A percentile compares a stretch with the other conserved stretches of the same genome.
Conservation (phyloP, 2,797 vertebrate genomes). For the Lophura swinhoii region DNA sequence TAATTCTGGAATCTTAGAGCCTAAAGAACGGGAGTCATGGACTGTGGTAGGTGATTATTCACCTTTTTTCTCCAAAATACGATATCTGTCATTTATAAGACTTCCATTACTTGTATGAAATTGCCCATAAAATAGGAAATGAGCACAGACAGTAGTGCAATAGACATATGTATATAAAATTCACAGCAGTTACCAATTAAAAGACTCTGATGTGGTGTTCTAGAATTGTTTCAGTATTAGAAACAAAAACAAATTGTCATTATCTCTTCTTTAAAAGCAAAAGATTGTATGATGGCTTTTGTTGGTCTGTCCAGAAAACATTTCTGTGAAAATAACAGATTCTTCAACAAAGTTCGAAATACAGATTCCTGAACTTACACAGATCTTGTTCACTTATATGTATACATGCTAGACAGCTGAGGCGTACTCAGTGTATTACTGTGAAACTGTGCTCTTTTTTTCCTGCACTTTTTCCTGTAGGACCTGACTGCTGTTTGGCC, state of each 20-base stretch:
- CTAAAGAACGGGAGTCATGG: constrained; percentile 97
- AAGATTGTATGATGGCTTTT: background rate
- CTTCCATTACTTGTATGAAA: background rate
- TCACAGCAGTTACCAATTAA: background rate
- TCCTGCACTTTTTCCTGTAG: background rate
- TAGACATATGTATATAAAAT: background rate
- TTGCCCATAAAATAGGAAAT: background rate
- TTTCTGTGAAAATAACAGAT: background rate
- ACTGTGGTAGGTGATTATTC: constrained; percentile 89
- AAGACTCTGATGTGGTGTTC: background rate
- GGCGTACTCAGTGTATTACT: background rate
- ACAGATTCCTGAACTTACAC: background rate
- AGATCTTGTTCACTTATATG: background rate
- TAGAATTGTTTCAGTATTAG: background rate
- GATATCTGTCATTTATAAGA: background rate
- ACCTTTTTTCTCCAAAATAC: background rate
- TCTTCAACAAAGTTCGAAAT: background rate
- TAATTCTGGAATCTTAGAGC: constrained; percentile 95
- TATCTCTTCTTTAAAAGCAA: background rate
- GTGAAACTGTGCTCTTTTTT: background rate
- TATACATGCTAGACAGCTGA: background rate
- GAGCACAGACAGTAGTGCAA: background rate
- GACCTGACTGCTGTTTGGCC: background rate
- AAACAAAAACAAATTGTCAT: background rate
- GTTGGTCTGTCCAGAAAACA: background rate